phyloP scores from a whole-genome alignment of 1,140 invertebrate genomes.

The Episyrphus balteatus region DNA sequence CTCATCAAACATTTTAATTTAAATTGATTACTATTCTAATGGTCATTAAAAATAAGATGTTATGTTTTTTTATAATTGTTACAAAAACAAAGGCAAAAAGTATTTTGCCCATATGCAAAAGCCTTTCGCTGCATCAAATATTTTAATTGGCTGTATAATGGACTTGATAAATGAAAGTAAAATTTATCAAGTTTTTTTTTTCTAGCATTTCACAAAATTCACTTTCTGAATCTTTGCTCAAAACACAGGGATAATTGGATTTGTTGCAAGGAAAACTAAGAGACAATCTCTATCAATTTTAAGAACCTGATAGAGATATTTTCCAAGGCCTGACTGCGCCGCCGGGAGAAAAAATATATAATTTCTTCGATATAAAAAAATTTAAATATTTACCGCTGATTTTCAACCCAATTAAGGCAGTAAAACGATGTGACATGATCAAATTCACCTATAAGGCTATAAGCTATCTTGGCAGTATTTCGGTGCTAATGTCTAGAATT shows the following conservation, averaged over 20 bases:
- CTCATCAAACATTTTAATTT: too few relatives aligned
- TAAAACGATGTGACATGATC: slow-evolving; percentile 70
- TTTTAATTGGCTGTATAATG: too few relatives aligned
- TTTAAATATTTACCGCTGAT: slow-evolving; percentile 48
- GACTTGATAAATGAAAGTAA: too few relatives aligned
- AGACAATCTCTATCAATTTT: slow-evolving; percentile 51
- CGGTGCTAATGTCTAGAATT: slow-evolving; percentile 51
- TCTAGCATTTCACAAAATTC: slow-evolving; percentile 49
- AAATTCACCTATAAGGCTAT: slow-evolving; percentile 40
- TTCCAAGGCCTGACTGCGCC: slow-evolving; percentile 46
- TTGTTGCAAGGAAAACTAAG: slow-evolving; percentile 56
- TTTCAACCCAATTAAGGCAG: slow-evolving; percentile 69
- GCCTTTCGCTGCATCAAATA: too few relatives aligned
- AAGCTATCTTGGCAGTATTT: slow-evolving; percentile 20
- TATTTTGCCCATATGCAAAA: too few relatives aligned
- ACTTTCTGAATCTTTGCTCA: slow-evolving; percentile 48
- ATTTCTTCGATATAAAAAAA: too few relatives aligned
- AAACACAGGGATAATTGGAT: too few relatives aligned
- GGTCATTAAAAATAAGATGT: too few relatives aligned
- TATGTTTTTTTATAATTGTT: too few relatives aligned
- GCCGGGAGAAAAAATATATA: too few relatives aligned
- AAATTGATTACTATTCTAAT: too few relatives aligned
- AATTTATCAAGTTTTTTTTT: slow-evolving; percentile 52
- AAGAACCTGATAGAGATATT: slow-evolving; percentile 55
- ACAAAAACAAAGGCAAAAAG: too few relatives aligned